phyloP scores from a whole-genome alignment of 2,797 vertebrate species.

The Tangara arthus region DNA sequence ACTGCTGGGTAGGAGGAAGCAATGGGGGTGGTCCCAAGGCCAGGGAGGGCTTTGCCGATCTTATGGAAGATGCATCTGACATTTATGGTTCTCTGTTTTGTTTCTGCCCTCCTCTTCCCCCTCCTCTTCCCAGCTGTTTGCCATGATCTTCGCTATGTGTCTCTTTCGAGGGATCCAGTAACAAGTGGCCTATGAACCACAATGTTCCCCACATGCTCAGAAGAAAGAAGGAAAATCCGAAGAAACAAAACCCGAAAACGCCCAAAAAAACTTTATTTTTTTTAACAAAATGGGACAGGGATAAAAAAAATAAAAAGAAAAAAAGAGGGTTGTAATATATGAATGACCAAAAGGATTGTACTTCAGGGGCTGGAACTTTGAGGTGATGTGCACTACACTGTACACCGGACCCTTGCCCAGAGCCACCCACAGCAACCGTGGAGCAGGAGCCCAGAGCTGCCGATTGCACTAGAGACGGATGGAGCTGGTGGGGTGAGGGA shows the following conservation, averaged over 20 bases:
- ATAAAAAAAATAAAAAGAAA: neutral
- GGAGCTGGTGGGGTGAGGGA: neutral
- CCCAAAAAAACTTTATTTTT: constrained; percentile 68
- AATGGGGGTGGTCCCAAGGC: too few relatives aligned
- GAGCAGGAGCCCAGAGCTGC: neutral
- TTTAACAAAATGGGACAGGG: constrained; percentile 56
- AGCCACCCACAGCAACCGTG: neutral
- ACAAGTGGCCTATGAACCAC: constrained; percentile 9
- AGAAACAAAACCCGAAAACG: constrained; percentile 20
- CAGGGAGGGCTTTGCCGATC: neutral
- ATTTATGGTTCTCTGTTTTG: neutral
- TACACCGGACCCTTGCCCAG: constrained; percentile 44
- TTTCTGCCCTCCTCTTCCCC: neutral
- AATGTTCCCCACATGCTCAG: neutral
- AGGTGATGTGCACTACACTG: constrained; percentile 77
- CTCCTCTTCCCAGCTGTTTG: constrained; percentile 81
- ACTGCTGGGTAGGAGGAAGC: neutral
- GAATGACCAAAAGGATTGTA: constrained; percentile 78
- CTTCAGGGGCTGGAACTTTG: constrained; percentile 89
- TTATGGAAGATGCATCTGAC: neutral
- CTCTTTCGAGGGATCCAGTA: constrained; percentile 92
- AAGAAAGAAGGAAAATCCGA: constrained; percentile 58
- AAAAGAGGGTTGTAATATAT: constrained; percentile 75
- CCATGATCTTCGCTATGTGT: constrained; percentile 95
- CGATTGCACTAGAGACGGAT: constrained; percentile 38